Evolutionary conservation across 2,113 vertebrate species (phyloP).

Genomic region (Sigmodon hispidus): DNA sequence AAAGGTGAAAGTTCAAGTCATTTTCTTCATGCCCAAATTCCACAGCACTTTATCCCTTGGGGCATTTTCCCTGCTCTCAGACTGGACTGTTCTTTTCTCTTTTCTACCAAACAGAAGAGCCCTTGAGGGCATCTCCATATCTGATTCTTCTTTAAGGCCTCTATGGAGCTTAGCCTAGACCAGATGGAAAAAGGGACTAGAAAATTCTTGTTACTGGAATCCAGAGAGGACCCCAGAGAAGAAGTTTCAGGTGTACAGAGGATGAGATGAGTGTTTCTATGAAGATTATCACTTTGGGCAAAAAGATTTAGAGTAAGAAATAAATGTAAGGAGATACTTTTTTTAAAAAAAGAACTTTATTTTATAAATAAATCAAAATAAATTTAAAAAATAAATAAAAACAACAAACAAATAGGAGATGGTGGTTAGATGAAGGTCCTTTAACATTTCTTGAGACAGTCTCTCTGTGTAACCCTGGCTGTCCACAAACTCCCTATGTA

Average conservation of each 20-base stretch:
- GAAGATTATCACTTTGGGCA: neutral
- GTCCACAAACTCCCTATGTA: neutral
- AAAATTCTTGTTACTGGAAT: neutral
- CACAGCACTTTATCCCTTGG: neutral
- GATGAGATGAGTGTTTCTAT: neutral
- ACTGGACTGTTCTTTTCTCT: neutral
- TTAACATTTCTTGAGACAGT: neutral
- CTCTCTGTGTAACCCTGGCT: neutral
- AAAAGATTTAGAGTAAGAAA: neutral
- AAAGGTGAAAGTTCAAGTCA: conserved; percentile 1
- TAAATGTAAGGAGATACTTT: neutral
- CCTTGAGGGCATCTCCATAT: neutral
- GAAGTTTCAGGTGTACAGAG: neutral
- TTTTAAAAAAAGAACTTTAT: neutral
- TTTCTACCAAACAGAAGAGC: neutral
- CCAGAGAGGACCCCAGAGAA: neutral
- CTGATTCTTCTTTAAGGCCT: neutral
- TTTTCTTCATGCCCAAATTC: conserved; percentile 2
- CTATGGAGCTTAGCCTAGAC: neutral
- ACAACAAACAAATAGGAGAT: neutral
- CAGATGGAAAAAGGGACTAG: neutral
- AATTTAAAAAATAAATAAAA: no score
- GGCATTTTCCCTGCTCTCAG: neutral
- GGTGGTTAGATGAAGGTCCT: neutral
- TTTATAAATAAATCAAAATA: no score